Percentiles rank a stretch among this genome's conserved stretches.
Evolutionary conservation across 2,888 invertebrate genomes (phyloP).

Genomic region (Acanthosepion lycidas): DNA sequence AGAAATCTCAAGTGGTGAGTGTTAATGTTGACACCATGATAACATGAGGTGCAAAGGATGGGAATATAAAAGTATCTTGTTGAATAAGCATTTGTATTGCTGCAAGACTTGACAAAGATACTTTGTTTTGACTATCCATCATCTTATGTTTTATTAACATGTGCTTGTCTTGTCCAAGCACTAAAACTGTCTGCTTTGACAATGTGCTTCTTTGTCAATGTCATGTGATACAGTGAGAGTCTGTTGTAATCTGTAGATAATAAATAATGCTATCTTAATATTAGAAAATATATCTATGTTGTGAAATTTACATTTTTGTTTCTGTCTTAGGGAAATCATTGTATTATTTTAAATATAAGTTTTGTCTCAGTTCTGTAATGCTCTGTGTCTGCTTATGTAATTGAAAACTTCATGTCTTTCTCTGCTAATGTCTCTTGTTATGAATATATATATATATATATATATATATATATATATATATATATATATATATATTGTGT

Average conservation of each 20-base stretch:
- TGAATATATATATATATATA: background rate
- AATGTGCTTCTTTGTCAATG: background rate
- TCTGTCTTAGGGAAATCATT: background rate
- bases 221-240: background rate
- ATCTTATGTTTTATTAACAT: background rate
- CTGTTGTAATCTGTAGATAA: background rate
- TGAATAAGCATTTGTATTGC: background rate
- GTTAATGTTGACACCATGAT: background rate
- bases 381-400: too few relatives aligned
- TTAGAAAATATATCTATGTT: background rate
- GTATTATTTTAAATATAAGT: too few relatives aligned
- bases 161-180: background rate
- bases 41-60: background rate
- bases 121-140: background rate
- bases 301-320: background rate
- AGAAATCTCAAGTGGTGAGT: background rate
- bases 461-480: too few relatives aligned
- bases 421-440: too few relatives aligned
- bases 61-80: background rate
- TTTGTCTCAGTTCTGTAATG: too few relatives aligned
- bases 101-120: background rate
- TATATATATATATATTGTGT: too few relatives aligned
- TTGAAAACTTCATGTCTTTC: too few relatives aligned
- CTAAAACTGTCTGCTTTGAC: background rate
- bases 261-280: background rate